Evolutionary conservation across 2,113 vertebrate genomes (phyloP).

Genomic region (Lycaon pictus): DNA sequence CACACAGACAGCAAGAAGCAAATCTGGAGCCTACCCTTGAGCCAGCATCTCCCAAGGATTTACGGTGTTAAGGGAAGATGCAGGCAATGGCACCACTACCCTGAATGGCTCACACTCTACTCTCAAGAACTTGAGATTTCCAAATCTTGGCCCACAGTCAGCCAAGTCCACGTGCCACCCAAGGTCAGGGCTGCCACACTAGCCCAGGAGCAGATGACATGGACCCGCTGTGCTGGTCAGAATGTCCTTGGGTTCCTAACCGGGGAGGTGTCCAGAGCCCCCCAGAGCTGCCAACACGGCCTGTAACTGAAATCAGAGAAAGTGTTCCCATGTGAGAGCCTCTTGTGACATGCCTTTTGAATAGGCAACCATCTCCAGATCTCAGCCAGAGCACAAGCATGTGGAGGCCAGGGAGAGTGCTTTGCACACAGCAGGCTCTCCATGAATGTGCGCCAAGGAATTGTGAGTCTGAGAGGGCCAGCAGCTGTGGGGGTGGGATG

Average conservation of each 20-base stretch:
- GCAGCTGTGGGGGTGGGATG: rapidly evolving
- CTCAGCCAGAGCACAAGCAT: neutral
- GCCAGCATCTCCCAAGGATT: neutral
- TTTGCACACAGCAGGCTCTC: neutral
- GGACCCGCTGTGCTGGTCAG: neutral
- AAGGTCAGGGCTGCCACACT: neutral
- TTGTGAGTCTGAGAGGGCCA: neutral
- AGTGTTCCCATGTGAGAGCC: neutral
- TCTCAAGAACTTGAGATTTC: neutral
- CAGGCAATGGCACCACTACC: rapidly evolving
- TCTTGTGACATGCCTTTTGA: neutral
- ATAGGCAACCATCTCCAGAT: neutral
- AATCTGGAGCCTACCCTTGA: neutral
- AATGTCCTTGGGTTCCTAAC: neutral
- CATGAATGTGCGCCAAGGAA: neutral
- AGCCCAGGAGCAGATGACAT: neutral
- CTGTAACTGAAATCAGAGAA: neutral
- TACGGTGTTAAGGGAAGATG: neutral
- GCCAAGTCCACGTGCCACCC: neutral
- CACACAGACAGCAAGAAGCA: slow-evolving; percentile 20
- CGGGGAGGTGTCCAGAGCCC: neutral
- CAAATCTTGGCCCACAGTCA: neutral
- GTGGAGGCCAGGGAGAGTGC: neutral
- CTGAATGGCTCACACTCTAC: neutral
- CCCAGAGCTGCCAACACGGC: neutral